Conservation (phyloP, 2,113 vertebrate species). For the Zosterops hypoxanthus region DNA sequence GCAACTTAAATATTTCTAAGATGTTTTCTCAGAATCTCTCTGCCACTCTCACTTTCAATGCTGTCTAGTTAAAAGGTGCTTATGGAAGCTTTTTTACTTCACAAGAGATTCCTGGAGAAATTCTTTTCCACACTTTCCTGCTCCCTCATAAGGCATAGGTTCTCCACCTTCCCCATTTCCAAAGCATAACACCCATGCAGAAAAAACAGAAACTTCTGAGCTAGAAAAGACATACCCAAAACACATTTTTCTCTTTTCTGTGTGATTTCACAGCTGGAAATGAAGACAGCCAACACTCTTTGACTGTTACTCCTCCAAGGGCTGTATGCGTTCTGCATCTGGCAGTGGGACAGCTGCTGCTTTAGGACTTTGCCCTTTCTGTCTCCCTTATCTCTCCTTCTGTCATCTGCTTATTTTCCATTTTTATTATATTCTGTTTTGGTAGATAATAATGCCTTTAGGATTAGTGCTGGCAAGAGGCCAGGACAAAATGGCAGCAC, state of each 20-base stretch:
- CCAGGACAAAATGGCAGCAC: conserved; percentile 55
- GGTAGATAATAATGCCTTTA: conserved; percentile 34
- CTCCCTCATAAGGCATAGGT: background rate
- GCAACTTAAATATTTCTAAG: background rate
- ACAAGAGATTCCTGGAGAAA: background rate
- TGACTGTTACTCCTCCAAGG: conserved; percentile 17
- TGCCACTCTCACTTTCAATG: background rate
- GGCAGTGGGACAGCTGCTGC: background rate
- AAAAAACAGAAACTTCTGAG: background rate
- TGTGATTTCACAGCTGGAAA: conserved; percentile 15
- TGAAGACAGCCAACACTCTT: background rate
- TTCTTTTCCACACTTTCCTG: background rate
- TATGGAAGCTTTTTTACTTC: background rate
- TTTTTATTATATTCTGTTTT: conserved; percentile 32
- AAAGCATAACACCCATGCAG: background rate
- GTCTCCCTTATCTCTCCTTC: conserved; percentile 24
- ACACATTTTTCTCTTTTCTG: background rate
- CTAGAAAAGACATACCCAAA: background rate
- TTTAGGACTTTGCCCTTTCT: conserved; percentile 40
- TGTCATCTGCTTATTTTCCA: conserved; percentile 62
- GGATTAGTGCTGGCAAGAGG: conserved; percentile 26
- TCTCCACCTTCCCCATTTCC: background rate
- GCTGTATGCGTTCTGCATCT: background rate
- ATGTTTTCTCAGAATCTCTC: background rate
- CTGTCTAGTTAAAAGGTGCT: background rate